These are phyloP conservation scores for Phoxinus phoxinus DNA, from an alignment of 2,113 vertebrate genomes.

Conservation along the genomic window DNA sequence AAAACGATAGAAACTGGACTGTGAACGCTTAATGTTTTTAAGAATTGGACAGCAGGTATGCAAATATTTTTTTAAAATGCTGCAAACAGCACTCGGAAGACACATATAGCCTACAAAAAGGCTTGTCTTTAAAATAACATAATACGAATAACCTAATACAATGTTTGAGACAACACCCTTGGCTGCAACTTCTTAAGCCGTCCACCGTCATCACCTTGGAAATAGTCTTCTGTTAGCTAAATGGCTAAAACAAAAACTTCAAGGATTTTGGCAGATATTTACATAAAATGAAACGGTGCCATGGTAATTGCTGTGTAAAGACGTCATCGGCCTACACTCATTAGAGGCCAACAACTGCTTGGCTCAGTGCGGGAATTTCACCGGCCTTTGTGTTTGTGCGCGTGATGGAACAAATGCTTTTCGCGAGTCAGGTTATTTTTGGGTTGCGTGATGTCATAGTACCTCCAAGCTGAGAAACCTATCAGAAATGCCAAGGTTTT, in stretches of 20 bases:
- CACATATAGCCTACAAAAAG: not conserved
- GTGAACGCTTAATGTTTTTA: not conserved
- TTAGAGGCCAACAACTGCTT: slow-evolving; percentile 67
- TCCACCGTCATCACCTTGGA: slow-evolving; percentile 34
- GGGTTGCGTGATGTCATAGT: slow-evolving; percentile 64
- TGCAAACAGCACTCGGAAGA: not conserved
- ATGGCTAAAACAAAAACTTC: slow-evolving; percentile 37
- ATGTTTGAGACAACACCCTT: not conserved
- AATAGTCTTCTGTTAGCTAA: slow-evolving; percentile 25
- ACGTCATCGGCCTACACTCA: slow-evolving; percentile 69
- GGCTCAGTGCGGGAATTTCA: slow-evolving; percentile 64
- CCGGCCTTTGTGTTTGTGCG: slow-evolving; percentile 63
- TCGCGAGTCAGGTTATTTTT: slow-evolving; percentile 63
- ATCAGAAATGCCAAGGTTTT: slow-evolving; percentile 54
- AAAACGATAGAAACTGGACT: not conserved
- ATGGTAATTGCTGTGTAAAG: slow-evolving; percentile 56
- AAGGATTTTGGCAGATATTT: slow-evolving; percentile 57
- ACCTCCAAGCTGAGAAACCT: slow-evolving; percentile 42
- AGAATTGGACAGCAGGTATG: not conserved
- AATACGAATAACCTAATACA: not conserved
- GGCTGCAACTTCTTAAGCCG: not conserved
- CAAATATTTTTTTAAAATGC: slow-evolving; percentile 2
- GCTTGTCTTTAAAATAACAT: not conserved
- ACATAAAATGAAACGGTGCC: slow-evolving; percentile 66
- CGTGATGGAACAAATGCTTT: slow-evolving; percentile 63